Evolutionary conservation across 2,113 vertebrate genomes (phyloP), one percentile per base, ranked within the genome.

Genomic region (Polypterus senegalus): DNA sequence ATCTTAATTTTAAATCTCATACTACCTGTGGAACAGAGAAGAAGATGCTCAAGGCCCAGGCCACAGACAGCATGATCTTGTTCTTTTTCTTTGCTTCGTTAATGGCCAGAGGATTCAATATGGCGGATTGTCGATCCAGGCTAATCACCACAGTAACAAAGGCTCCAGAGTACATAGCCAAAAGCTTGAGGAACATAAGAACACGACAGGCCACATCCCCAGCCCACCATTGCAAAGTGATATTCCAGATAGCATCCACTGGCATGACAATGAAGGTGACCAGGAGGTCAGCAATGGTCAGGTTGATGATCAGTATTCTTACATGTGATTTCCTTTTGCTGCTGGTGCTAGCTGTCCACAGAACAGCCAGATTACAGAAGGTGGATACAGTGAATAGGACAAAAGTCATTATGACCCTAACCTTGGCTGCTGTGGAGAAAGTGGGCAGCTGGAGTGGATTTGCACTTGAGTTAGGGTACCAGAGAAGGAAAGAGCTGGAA

Each of bases 101-200:
- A 57, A 86, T 85, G 59, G 83, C 86, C 76, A 92, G 78, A 0
- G 91, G 91, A 66, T 70, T 88, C 65, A 92, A 78, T 66, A 91
- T 88, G 68, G 90, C 90, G 0, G 84, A 86, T 65, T 92, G 89
- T 1, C 90, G 76, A 65, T 92, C 91, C 75, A 93, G 65, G 69
- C 90, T 91, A 66, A 93, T 90, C 66, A 90, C 84, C 7, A 91
- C 87, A 0, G 90, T 92, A 53, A 92, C 76, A 2, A 92, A 92
- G 2, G 90, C 88, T 0, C 89, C 86, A 5, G 89, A 88, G 9
- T 91, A 90, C 89, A 92, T 93, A 8, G 91, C 87, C 73, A 89
- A 76, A 44, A 93, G 85, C 46, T 88, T 91, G 46, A 93, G 70
- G 73, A 88, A 93, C 91, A 93, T 92, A 45, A 92, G 80, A 48